A percentile compares a stretch with the other conserved stretches of the same genome.
phyloP scores from a whole-genome alignment of 2,888 invertebrate genomes.

The Dryomyza anilis region DNA sequence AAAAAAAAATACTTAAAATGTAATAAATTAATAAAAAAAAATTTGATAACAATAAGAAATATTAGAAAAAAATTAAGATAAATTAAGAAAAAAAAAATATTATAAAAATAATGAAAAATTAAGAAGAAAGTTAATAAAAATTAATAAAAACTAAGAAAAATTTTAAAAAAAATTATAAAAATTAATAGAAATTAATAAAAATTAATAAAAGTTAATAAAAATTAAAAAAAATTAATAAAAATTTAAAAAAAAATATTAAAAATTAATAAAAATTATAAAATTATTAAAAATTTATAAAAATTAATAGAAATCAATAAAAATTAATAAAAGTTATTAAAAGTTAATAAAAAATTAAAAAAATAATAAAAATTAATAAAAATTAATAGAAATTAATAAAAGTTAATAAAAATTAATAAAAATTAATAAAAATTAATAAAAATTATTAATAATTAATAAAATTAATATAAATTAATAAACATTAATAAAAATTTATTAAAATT shows the following conservation, averaged over 20 bases:
- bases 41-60: background rate
- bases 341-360: background rate
- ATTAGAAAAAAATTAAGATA: background rate
- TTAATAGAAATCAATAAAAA: background rate
- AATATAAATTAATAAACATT: background rate
- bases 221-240: background rate
- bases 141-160: background rate
- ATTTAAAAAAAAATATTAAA: background rate
- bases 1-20: background rate
- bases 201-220: background rate
- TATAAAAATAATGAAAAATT: no score
- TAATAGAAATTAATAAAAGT: no score
- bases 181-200: background rate
- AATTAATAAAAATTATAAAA: background rate
- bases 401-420: background rate
- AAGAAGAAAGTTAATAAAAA: background rate
- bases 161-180: background rate
- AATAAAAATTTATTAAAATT: background rate
- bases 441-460: background rate
- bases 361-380: background rate
- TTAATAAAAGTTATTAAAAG: background rate
- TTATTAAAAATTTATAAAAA: background rate
- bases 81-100: background rate
- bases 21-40: constrained; percentile 8
- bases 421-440: background rate